Conservation (phyloP, 2,113 vertebrate species). For the Seriola aureovittata region DNA sequence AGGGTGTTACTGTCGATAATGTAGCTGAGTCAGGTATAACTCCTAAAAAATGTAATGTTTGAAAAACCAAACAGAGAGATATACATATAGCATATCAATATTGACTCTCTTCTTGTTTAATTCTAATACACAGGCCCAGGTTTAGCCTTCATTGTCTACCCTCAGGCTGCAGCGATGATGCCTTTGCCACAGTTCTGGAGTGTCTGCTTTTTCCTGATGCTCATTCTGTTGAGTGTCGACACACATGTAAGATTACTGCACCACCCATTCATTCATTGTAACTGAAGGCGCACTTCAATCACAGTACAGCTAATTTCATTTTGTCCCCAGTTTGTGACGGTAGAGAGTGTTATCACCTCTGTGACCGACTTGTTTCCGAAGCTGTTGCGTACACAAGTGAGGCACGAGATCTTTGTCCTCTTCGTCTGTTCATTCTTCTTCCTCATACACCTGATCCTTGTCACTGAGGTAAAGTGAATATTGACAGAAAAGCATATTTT, state of each 20-base stretch:
- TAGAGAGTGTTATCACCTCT: constrained; percentile 60
- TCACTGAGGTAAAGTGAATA: constrained; percentile 59
- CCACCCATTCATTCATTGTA: too few species aligned
- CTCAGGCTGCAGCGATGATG: constrained; percentile 79
- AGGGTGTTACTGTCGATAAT: constrained; percentile 62
- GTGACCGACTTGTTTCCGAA: constrained; percentile 45
- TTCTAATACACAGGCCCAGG: constrained; percentile 70
- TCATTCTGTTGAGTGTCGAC: constrained; percentile 73
- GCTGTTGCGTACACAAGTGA: constrained; percentile 14
- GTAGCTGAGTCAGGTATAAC: constrained; percentile 77
- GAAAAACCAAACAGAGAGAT: neutral
- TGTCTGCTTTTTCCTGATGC: constrained; percentile 77
- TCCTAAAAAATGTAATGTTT: too few species aligned
- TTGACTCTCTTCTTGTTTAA: too few species aligned
- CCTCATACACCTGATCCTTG: constrained; percentile 50
- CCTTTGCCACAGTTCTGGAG: constrained; percentile 78
- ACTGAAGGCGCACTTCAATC: too few species aligned
- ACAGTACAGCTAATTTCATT: neutral
- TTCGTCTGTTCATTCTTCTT: constrained; percentile 42
- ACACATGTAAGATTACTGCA: constrained; percentile 59
- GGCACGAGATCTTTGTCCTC: constrained; percentile 51
- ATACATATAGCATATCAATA: too few species aligned
- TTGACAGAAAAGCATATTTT: neutral
- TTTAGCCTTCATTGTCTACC: constrained; percentile 77
- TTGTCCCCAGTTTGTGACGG: constrained; percentile 68